Evolutionary conservation across 2,113 vertebrate species (phyloP).

Genomic region (Phocoena phocoena): DNA sequence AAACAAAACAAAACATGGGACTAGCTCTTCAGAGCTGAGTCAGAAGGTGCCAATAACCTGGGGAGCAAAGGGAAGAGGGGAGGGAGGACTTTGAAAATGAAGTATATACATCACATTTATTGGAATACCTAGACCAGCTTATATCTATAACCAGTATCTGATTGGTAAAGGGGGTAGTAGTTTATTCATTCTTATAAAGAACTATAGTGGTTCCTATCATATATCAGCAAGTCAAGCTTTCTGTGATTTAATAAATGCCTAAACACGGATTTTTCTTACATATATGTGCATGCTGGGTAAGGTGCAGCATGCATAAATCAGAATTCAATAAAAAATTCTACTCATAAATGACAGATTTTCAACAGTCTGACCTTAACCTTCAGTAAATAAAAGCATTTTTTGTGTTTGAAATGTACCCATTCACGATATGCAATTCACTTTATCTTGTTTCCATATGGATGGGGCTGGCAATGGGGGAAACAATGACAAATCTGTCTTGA

Average conservation of each 20-base stretch:
- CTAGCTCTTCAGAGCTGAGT: background rate
- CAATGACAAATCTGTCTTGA: background rate
- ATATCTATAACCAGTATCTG: no score
- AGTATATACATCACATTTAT: background rate
- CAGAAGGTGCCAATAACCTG: background rate
- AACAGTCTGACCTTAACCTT: slow-evolving; percentile 31
- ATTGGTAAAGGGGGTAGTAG: background rate
- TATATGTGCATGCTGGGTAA: background rate
- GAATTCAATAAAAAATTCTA: slow-evolving; percentile 16
- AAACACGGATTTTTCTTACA: background rate
- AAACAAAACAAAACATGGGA: background rate
- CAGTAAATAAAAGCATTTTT: slow-evolving; percentile 27
- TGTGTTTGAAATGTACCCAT: slow-evolving; percentile 21
- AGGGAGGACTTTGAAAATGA: background rate
- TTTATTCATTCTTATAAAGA: background rate
- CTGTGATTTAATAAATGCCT: background rate
- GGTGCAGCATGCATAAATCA: background rate
- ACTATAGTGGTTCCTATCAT: background rate
- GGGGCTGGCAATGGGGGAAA: background rate
- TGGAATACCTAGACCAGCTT: background rate
- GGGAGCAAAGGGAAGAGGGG: background rate
- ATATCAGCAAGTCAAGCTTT: background rate
- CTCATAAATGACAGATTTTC: slow-evolving; percentile 24
- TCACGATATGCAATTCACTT: background rate
- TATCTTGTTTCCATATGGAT: slow-evolving; percentile 30